Evolutionary conservation across 2,888 invertebrate species (phyloP).

Genomic region (Caenorhabditis becei): DNA sequence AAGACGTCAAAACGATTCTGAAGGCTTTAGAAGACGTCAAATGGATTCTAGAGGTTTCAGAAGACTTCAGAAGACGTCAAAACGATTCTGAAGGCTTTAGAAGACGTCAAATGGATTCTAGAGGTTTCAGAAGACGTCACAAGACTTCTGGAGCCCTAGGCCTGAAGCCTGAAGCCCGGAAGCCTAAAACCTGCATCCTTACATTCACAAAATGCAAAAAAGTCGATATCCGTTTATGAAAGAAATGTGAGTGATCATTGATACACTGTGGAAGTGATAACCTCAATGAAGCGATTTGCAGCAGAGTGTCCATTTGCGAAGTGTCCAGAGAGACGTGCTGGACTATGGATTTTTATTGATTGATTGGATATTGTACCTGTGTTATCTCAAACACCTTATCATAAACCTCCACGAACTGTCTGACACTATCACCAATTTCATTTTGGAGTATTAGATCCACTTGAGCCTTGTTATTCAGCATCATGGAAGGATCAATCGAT

Average conservation of each 20-base stretch:
- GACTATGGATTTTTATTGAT: slow-evolving; percentile 12
- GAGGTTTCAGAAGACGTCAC: no score
- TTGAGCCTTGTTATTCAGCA: slow-evolving; percentile 76
- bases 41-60: no score
- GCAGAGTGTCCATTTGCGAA: slow-evolving; percentile 64
- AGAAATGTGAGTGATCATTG: slow-evolving; percentile 68
- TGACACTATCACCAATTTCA: slow-evolving; percentile 67
- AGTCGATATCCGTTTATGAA: slow-evolving; percentile 63
- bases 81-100: no score
- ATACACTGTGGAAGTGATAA: slow-evolving; percentile 66
- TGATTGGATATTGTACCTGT: slow-evolving; percentile 62
- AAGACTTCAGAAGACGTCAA: no score
- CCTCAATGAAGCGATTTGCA: slow-evolving; percentile 64
- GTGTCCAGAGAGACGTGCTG: slow-evolving; percentile 68
- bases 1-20: no score
- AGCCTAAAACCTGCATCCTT: no score
- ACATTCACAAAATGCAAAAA: slow-evolving; percentile 70
- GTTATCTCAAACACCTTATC: slow-evolving; percentile 74
- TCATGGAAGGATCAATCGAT: slow-evolving; percentile 76
- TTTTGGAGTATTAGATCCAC: slow-evolving; percentile 69
- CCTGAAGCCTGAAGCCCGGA: no score
- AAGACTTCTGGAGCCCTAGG: no score
- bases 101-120: no score
- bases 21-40: no score
- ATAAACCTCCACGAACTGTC: slow-evolving; percentile 68